phyloP scores from a whole-genome alignment of 2,888 invertebrate genomes.

The Dryocosmus kuriphilus region DNA sequence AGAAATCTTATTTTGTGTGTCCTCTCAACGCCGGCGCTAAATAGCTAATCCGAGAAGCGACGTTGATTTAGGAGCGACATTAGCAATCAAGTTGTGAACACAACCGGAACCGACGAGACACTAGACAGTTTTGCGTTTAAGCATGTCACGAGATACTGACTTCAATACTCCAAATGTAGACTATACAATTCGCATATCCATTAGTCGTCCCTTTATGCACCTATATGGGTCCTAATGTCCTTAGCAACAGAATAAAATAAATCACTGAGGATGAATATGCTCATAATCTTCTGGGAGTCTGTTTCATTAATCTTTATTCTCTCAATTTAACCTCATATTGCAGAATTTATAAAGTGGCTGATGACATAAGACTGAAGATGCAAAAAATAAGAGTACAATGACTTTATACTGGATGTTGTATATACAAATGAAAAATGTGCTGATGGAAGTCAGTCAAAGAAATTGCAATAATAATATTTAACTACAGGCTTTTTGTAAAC shows the following conservation, averaged over 20 bases:
- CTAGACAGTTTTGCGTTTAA: slow-evolving; percentile 44
- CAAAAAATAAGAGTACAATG: too few species aligned
- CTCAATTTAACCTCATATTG: background rate
- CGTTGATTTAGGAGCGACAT: slow-evolving; percentile 67
- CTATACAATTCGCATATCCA: background rate
- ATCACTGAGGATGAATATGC: background rate
- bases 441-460: too few species aligned
- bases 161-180: background rate
- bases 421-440: too few species aligned
- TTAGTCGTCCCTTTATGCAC: background rate
- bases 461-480: too few species aligned
- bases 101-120: slow-evolving; percentile 45
- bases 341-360: too few species aligned
- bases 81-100: slow-evolving; percentile 66
- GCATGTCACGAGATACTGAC: background rate
- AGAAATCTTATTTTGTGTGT: slow-evolving; percentile 50
- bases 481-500: too few species aligned
- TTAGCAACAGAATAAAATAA: background rate
- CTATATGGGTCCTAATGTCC: too few species aligned
- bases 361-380: too few species aligned
- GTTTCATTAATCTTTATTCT: background rate
- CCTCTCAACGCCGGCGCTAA: slow-evolving; percentile 55
- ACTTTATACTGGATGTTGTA: too few species aligned
- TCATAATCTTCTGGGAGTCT: background rate
- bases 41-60: slow-evolving; percentile 62